Evolutionary conservation across 2,797 vertebrate genomes (phyloP).

Genomic region (Stomatorhinus walkeri): DNA sequence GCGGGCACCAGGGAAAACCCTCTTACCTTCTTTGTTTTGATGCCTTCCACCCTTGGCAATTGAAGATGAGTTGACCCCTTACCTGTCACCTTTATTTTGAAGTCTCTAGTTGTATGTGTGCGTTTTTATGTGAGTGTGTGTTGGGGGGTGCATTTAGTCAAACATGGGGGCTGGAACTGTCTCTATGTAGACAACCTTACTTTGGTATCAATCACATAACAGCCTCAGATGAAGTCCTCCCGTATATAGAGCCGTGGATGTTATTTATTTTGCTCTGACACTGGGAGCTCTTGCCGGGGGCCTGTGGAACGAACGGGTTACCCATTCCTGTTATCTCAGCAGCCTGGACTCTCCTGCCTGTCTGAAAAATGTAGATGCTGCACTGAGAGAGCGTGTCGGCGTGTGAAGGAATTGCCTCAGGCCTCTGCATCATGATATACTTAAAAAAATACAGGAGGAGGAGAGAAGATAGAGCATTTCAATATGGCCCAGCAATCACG

Average conservation of each 20-base stretch:
- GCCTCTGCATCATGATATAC: slow-evolving; percentile 20
- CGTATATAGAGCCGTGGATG: background rate
- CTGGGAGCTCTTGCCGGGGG: slow-evolving; percentile 10
- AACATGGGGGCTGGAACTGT: background rate
- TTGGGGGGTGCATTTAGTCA: background rate
- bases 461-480: slow-evolving; percentile 17
- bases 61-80: background rate
- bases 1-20: background rate
- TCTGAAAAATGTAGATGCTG: slow-evolving; percentile 14
- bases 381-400: slow-evolving; percentile 9
- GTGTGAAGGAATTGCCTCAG: slow-evolving; percentile 19
- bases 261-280: background rate
- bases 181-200: background rate
- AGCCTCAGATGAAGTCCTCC: background rate
- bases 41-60: background rate
- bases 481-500: slow-evolving; percentile 24
- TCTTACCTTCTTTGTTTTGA: background rate
- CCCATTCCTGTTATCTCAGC: slow-evolving; percentile 17
- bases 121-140: background rate
- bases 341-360: slow-evolving; percentile 11
- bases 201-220: background rate
- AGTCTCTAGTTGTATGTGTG: background rate
- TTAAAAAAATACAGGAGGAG: slow-evolving; percentile 10
- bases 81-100: background rate
- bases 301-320: background rate